These are phyloP conservation scores for Holothuria glaberrima DNA, from an alignment of 35 echinoderm and acorn worm species.

Conservation along the genomic window DNA sequence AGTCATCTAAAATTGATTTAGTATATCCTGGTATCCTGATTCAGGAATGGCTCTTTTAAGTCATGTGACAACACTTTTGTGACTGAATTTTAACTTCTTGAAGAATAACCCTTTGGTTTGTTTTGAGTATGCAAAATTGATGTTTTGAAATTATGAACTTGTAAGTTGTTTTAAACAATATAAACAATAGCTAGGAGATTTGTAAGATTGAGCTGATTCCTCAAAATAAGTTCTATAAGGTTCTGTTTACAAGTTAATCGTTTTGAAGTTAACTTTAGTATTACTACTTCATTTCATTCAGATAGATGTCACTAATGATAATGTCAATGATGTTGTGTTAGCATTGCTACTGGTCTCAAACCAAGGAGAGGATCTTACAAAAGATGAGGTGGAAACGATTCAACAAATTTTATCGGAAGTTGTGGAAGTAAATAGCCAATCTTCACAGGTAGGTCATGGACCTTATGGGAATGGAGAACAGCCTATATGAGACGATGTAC, in stretches of 20 bases:
- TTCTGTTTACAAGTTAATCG: neutral
- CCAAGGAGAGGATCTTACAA: neutral
- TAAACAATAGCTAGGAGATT: too few relatives aligned
- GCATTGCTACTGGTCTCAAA: neutral
- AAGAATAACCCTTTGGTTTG: neutral
- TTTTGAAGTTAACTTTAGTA: neutral
- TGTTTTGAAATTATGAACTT: neutral
- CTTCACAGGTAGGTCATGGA: neutral
- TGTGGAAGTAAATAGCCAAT: neutral
- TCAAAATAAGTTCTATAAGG: neutral
- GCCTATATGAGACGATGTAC: neutral
- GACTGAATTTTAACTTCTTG: neutral
- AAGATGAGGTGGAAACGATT: neutral
- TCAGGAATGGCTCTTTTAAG: neutral
- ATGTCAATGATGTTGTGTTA: neutral
- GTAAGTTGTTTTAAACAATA: too few relatives aligned
- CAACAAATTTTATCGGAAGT: neutral
- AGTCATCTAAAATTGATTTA: too few relatives aligned
- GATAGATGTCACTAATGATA: neutral
- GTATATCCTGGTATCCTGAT: neutral
- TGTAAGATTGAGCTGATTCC: neutral
- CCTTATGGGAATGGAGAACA: neutral
- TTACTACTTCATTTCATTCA: neutral
- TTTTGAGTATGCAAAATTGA: neutral
- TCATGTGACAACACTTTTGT: neutral